These are phyloP conservation scores for Mastacembelus armatus DNA, from an alignment of 2,797 vertebrate species.

Conservation along the genomic window DNA sequence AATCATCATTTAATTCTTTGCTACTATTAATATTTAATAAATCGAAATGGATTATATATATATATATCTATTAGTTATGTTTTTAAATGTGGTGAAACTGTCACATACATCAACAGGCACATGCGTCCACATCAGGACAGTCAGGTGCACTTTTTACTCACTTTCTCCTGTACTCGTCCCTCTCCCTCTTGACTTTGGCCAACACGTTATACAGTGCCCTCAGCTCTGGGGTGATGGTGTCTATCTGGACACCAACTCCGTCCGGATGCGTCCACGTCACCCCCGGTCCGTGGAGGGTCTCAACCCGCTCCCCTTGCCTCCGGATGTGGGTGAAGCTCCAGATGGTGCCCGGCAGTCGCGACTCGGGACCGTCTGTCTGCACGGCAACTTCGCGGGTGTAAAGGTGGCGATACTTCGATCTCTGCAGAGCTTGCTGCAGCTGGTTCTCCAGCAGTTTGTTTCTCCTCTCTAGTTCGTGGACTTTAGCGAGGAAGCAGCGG, in stretches of 20 bases:
- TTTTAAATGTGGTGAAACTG: background rate
- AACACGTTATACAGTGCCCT: conserved; percentile 92
- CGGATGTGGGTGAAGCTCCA: conserved; percentile 97
- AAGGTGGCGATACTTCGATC: conserved; percentile 82
- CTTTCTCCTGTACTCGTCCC: conserved; percentile 89
- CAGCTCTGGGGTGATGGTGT: conserved; percentile 95
- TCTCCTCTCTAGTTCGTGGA: conserved; percentile 94
- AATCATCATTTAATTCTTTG: background rate
- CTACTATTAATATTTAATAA: too few species aligned
- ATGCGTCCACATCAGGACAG: background rate
- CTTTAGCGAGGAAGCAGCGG: conserved; percentile 96
- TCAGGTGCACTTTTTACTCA: conserved; percentile 62
- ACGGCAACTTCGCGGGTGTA: conserved; percentile 89
- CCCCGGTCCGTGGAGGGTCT: conserved; percentile 91
- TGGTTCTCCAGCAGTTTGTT: conserved; percentile 95
- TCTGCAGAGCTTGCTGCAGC: conserved; percentile 87
- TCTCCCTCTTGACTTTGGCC: conserved; percentile 91
- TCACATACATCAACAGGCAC: background rate
- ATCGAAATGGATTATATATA: too few species aligned
- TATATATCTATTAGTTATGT: too few species aligned
- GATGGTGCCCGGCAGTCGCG: conserved; percentile 92
- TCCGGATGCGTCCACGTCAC: conserved; percentile 90
- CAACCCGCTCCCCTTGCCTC: conserved; percentile 89
- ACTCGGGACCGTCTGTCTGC: conserved; percentile 88
- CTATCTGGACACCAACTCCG: conserved; percentile 90